These are phyloP conservation scores for Luscinia megarhynchos DNA, from an alignment of 2,797 vertebrate species.

Conservation along the genomic window DNA sequence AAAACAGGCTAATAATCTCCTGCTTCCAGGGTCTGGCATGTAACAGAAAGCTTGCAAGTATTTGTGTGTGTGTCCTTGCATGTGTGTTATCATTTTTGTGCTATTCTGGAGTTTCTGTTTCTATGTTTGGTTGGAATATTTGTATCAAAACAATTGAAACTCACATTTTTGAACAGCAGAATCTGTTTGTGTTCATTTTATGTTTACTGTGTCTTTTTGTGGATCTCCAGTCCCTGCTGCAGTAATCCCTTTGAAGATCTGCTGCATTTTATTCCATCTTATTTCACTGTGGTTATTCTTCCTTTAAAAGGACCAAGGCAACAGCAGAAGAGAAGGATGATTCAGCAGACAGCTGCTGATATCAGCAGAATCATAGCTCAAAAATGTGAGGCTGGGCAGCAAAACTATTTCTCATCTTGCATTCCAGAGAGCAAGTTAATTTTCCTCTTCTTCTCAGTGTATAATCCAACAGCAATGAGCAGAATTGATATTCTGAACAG, in stretches of 20 bases:
- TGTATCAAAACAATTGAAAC: background rate
- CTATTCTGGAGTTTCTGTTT: background rate
- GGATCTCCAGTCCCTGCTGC: background rate
- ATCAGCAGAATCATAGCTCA: conserved; percentile 21
- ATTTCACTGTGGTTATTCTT: background rate
- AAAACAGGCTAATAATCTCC: background rate
- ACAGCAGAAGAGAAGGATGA: conserved; percentile 5
- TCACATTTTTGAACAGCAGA: background rate
- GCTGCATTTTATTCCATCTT: background rate
- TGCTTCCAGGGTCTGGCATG: background rate
- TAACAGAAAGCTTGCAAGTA: background rate
- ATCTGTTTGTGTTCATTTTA: background rate
- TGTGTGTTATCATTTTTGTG: background rate
- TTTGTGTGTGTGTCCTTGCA: background rate
- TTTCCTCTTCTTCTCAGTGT: background rate
- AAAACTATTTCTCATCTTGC: background rate
- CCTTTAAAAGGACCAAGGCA: background rate
- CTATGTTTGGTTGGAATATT: background rate
- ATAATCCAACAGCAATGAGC: background rate
- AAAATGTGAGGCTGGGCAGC: conserved; percentile 43
- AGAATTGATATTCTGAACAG: background rate
- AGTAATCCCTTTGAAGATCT: background rate
- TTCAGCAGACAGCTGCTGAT: conserved; percentile 34
- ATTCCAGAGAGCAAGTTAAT: conserved; percentile 29
- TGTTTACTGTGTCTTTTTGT: background rate